A percentile compares a stretch with the other conserved stretches of the same genome.
Evolutionary conservation across 2,888 invertebrate species (phyloP).

Genomic region (Parasteatoda lunata): DNA sequence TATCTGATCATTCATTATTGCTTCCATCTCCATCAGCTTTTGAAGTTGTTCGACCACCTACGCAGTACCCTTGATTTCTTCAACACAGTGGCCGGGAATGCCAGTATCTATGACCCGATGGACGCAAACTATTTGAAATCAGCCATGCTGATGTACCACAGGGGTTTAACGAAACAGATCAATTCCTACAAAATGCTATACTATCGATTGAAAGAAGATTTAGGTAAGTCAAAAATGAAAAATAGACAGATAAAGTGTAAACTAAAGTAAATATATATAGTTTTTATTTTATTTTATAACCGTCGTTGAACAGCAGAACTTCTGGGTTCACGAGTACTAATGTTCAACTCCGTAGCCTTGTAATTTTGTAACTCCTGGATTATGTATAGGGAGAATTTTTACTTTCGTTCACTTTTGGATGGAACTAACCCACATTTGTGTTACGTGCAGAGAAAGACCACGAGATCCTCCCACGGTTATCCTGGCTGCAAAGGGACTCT

Average conservation of each 20-base stretch:
- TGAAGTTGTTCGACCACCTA: conserved; percentile 4
- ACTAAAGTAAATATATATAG: not conserved
- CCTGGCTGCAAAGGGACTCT: no score
- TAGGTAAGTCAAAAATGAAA: not conserved
- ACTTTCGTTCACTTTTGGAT: no score
- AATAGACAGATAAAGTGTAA: not conserved
- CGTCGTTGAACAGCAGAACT: no score
- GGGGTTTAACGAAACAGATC: not conserved
- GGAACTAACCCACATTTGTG: no score
- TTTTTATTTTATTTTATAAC: no score
- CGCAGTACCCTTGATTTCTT: not conserved
- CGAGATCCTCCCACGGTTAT: no score
- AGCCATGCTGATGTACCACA: conserved; percentile 3
- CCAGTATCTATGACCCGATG: conserved; percentile 25
- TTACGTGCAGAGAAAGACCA: no score
- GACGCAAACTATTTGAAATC: not conserved
- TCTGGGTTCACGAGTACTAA: no score
- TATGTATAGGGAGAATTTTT: no score
- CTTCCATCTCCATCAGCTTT: not conserved
- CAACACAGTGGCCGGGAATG: conserved; percentile 16
- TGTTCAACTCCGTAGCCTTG: no score
- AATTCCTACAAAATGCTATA: conserved; percentile 1
- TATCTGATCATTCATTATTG: no score
- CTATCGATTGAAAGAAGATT: conserved; percentile 21
- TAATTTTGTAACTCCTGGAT: no score